Conservation (phyloP, 2,113 vertebrate genomes). For the Eubucco bourcierii region DNA sequence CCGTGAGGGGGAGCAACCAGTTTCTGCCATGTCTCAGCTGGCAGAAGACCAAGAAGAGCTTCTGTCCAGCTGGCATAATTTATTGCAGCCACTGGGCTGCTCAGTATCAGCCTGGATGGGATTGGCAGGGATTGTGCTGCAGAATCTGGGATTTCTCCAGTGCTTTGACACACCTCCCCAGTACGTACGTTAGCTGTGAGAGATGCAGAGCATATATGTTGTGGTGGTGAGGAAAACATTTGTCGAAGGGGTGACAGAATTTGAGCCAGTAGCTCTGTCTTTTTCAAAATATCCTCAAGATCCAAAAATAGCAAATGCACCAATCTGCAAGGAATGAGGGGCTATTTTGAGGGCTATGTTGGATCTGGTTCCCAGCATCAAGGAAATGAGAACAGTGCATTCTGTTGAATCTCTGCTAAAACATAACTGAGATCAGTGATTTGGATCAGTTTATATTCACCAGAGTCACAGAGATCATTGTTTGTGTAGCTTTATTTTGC, state of each 20-base stretch:
- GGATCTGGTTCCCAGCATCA: conserved; percentile 33
- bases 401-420: background rate
- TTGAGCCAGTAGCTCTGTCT: background rate
- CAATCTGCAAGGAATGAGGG: conserved; percentile 45
- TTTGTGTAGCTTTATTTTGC: conserved; percentile 45
- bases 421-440: conserved; percentile 2
- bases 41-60: background rate
- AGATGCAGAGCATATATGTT: background rate
- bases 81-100: conserved; percentile 31
- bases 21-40: conserved; percentile 23
- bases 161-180: conserved; percentile 3
- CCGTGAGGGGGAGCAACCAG: background rate
- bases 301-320: conserved; percentile 44
- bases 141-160: conserved; percentile 34
- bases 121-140: background rate
- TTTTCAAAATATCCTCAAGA: conserved; percentile 30
- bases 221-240: conserved; percentile 6
- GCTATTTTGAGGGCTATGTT: conserved; percentile 34
- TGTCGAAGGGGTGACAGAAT: conserved; percentile 9
- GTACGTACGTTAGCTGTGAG: background rate
- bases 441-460: conserved; percentile 18
- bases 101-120: background rate
- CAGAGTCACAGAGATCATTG: background rate
- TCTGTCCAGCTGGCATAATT: conserved; percentile 26
- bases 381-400: background rate